Evolutionary conservation across 2,888 invertebrate genomes (phyloP).

Genomic region (Lutraria lutraria): DNA sequence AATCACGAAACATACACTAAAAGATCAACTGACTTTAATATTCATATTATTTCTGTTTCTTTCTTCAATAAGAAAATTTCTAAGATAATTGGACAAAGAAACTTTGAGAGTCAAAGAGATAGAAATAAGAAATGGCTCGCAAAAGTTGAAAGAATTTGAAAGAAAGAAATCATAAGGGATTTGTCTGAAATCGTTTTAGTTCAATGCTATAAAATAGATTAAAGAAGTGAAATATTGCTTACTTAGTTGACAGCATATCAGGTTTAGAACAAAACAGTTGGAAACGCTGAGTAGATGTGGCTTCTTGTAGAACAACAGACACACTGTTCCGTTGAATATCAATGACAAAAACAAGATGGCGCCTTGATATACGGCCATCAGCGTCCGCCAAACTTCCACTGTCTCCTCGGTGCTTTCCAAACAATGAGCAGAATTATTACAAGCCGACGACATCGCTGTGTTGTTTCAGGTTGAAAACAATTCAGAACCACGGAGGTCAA

Average conservation of each 20-base stretch:
- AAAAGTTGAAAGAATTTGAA: too few species aligned
- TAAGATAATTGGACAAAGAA: too few species aligned
- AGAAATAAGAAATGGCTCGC: too few species aligned
- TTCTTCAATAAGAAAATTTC: too few species aligned
- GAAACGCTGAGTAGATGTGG: slow-evolving; percentile 77
- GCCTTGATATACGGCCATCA: slow-evolving; percentile 73
- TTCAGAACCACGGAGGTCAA: neutral
- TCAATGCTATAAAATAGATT: too few species aligned
- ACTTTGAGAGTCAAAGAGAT: too few species aligned
- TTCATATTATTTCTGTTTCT: too few species aligned
- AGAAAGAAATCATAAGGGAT: too few species aligned
- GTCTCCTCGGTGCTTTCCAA: neutral
- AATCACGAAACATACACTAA: too few species aligned
- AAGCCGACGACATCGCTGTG: slow-evolving; percentile 2
- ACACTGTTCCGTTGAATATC: slow-evolving; percentile 73
- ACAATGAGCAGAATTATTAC: slow-evolving; percentile 35
- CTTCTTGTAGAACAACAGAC: slow-evolving; percentile 77
- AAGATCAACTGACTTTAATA: too few species aligned
- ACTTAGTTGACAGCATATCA: slow-evolving; percentile 77
- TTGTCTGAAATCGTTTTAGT: too few species aligned
- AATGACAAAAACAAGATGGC: slow-evolving; percentile 73
- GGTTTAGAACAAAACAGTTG: slow-evolving; percentile 79
- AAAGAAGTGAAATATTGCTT: slow-evolving; percentile 47
- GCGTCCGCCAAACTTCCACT: slow-evolving; percentile 61
- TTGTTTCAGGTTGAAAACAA: neutral